phyloP scores from a whole-genome alignment of 2,888 invertebrate genomes.

The Tinea pellionella region DNA sequence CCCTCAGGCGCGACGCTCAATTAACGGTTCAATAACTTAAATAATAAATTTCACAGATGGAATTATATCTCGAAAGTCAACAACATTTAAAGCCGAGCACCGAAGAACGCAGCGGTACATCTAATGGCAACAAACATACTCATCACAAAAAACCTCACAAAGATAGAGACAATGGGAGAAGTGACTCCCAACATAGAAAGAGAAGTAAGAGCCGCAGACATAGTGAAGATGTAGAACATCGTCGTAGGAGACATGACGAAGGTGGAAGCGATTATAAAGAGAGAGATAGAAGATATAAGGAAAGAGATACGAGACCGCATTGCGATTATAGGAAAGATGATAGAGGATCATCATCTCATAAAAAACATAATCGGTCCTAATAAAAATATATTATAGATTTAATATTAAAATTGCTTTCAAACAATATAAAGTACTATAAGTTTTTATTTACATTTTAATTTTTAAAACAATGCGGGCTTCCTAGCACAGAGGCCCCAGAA shows the following conservation, averaged over 20 bases:
- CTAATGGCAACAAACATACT: background rate
- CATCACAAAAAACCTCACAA: too few relatives aligned
- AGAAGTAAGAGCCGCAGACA: background rate
- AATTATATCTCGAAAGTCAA: conserved; percentile 26
- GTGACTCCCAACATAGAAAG: background rate
- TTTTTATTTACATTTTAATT: too few relatives aligned
- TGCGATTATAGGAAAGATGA: too few relatives aligned
- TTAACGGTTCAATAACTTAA: too few relatives aligned
- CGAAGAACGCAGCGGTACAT: background rate
- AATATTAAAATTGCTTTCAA: too few relatives aligned
- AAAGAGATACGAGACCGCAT: conserved; percentile 7
- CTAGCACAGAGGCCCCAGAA: too few relatives aligned
- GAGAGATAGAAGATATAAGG: conserved; percentile 11
- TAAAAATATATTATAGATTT: too few relatives aligned
- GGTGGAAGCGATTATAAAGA: conserved; percentile 2
- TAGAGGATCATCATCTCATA: too few relatives aligned
- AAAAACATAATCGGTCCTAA: too few relatives aligned
- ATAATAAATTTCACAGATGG: conserved; percentile 33
- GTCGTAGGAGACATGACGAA: background rate
- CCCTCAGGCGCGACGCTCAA: too few relatives aligned
- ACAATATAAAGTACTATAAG: too few relatives aligned
- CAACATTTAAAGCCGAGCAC: conserved; percentile 4
- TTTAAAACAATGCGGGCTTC: too few relatives aligned
- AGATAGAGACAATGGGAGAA: background rate
- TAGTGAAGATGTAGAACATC: background rate